Base-by-base conservation (phyloP, 2,113 vertebrate genomes). In the Nestor notabilis region DNA sequence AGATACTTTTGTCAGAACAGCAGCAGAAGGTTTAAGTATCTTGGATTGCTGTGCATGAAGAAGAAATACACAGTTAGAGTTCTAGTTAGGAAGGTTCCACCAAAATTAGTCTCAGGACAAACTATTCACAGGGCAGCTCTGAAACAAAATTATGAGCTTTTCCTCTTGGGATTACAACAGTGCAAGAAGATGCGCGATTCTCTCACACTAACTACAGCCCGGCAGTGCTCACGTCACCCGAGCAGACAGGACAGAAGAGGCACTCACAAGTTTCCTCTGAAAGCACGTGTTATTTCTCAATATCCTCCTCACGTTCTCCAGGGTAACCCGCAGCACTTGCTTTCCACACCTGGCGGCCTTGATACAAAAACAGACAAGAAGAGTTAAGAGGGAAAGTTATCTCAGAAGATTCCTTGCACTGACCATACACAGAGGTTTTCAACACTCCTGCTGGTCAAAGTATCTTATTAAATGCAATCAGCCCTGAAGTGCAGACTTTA, bases 311-410 rank as follows among this genome's bases (percentile, higher is more conserved):
- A 98, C 81, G 0, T 97, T 96, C 69, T 89, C 94, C 71, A 96
- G 77, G 20, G 96, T 83, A 31, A 98, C 91, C 41, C 11, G 70
- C 39, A 97, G 89, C 29, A 97, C 87, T 20, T 89, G 81, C 18
- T 94, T 96, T 11, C 97, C 95, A 37, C 69, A 49, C 17, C 76
- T 70, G 20, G 65, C 84, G 90, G 93, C 75, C 98, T 98, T 46
- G 58, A 56, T 9, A 29, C 13, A 6, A 93, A 89, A 89, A 10
- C 2, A n/a, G 12, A 78, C 2, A 20, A 31, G 35, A 17, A 37
- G 50, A 66, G 28, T 50, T 23, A 23, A 60, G 58, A 77, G n/a
- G 24, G 5, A 43, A 88, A 58, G 16, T 44, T 66, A 20, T 72
- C 78, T 43, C 7, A 71, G 56, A 33, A 71, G 75, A 53, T 55